Conservation (phyloP, 1,140 invertebrate species). For the Heliconius nattereri region DNA sequence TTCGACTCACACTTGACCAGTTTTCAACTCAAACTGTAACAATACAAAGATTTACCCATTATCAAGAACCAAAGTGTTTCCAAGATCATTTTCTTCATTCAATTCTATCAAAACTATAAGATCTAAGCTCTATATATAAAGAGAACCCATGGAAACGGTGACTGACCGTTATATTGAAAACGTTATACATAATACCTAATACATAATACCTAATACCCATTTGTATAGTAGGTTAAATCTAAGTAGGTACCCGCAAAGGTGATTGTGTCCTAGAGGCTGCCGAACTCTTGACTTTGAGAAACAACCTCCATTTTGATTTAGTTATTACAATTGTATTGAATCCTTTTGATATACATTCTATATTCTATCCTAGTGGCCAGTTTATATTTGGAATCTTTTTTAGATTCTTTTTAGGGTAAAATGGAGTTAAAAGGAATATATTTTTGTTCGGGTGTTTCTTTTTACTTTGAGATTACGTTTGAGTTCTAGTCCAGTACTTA, state of each 20-base stretch:
- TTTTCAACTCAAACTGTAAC: no score
- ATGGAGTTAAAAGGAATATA: background rate
- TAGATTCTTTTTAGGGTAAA: background rate
- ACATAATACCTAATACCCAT: constrained; percentile 27
- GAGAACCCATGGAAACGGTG: no score
- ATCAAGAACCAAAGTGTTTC: no score
- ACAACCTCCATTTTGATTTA: constrained; percentile 43
- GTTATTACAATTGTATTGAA: constrained; percentile 7
- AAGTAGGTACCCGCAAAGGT: constrained; percentile 16
- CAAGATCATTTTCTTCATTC: background rate
- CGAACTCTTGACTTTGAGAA: constrained; percentile 57
- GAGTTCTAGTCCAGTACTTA: no score
- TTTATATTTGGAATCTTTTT: background rate
- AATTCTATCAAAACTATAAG: background rate
- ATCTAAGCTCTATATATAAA: no score
- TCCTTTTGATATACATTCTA: background rate
- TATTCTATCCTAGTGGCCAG: background rate
- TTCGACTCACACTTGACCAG: no score
- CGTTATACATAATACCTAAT: constrained; percentile 29
- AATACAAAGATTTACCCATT: no score
- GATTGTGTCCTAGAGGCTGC: constrained; percentile 39
- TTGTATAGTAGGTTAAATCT: constrained; percentile 35
- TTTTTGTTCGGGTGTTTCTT: no score
- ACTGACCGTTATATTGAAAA: constrained; percentile 47
- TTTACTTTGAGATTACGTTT: no score